Conservation (phyloP, 2,888 invertebrate species). For the Eurois occulta region DNA sequence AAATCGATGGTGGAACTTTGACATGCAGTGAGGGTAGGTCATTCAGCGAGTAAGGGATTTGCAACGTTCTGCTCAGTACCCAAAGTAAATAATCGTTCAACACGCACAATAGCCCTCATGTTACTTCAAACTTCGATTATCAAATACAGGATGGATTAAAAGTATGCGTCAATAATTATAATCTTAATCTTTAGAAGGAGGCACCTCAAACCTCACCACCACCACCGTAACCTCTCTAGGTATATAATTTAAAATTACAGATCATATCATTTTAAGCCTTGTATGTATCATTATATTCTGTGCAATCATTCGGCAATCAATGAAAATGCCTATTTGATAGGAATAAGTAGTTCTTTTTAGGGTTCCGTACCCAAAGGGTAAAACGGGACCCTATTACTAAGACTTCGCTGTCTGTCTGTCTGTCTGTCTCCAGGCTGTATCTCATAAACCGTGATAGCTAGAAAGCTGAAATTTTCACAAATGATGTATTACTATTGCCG, state of each 20-base stretch:
- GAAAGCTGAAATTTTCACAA: too few species aligned
- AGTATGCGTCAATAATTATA: slow-evolving; percentile 7
- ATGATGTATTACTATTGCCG: too few species aligned
- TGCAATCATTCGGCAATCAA: slow-evolving; percentile 5
- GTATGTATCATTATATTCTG: background rate
- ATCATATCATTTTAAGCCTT: slow-evolving; percentile 6
- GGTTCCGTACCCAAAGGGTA: too few species aligned
- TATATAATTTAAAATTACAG: background rate
- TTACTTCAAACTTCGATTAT: background rate
- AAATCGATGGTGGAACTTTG: background rate
- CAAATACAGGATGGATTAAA: slow-evolving; percentile 15
- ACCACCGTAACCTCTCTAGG: too few species aligned
- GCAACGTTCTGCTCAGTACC: background rate
- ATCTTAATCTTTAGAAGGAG: slow-evolving; percentile 14
- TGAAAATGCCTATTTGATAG: background rate
- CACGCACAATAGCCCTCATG: too few species aligned
- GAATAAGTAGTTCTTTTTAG: too few species aligned
- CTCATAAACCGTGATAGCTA: too few species aligned
- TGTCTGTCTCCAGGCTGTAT: too few species aligned
- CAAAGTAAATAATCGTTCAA: background rate
- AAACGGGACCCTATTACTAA: too few species aligned
- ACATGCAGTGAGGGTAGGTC: background rate
- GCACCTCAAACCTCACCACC: too few species aligned
- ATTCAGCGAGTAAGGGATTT: background rate
- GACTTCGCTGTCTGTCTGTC: too few species aligned